Base-by-base conservation (phyloP, 1,140 invertebrate genomes). In the Hesperophylax magnus region DNA sequence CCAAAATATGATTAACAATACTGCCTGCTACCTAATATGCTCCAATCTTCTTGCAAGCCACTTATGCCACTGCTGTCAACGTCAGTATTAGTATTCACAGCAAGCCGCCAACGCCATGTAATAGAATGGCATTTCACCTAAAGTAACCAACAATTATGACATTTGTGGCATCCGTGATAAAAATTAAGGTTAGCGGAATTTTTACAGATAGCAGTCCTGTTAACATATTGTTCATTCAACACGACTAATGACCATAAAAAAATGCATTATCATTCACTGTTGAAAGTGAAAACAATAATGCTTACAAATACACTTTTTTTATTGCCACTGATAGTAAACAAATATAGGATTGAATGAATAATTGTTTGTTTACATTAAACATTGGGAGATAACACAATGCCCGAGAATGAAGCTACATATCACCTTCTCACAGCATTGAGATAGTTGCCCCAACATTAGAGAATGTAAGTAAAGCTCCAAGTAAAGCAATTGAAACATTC, bases 311-410 rank as follows among this genome's bases (percentile, higher is more conserved):
- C n/a, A 67, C 3, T 61, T 67, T 31, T 67, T 47, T 34, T n/a
- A 67, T 3, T 14, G 31, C 15, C n/a, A n/a, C n/a, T 34, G 63
- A 67, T 34, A 27, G 63, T 18, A 34, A 34, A 31, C n/a, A 58
- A 67, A 67, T 31, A 39, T 31, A 31, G 34, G 5, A 24, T 9
- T 65, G 4, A 67, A 27, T 67, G 14, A 67, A 47, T 67, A 67
- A 67, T 34, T 65, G 61, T 24, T 58, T 65, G 61, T 65, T 24
- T 24, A 65, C 31, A 69, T 24, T 39, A 52, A 69, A 39, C 34
- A 54, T 53, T 72, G 47, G 8, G 54, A 72, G 69, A 72, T 72
- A 72, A 54, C 47, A 24, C 18, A 24, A 72, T 24, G 4, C 34
- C 34, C 8, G 14, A 72, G 52, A 14, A 72, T 4, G 52, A 39